Evolutionary conservation across 2,797 vertebrate species (phyloP).

Genomic region (Microctenopoma steveboyesi): DNA sequence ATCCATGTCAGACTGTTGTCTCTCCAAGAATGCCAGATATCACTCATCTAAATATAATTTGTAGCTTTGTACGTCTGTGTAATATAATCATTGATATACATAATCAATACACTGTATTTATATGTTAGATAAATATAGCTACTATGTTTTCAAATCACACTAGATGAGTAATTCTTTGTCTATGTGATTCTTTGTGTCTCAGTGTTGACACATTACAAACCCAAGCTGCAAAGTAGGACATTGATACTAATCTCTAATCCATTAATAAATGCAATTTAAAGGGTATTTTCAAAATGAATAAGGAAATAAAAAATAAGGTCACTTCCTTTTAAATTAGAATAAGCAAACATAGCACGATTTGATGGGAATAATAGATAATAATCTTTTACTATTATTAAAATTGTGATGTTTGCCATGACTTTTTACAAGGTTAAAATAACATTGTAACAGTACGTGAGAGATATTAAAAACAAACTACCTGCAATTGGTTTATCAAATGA

Average conservation of each 20-base stretch:
- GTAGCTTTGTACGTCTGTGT: too few relatives aligned
- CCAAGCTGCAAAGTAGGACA: slow-evolving; percentile 52
- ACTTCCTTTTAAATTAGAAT: slow-evolving; percentile 32
- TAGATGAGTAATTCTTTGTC: slow-evolving; percentile 35
- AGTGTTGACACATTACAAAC: slow-evolving; percentile 36
- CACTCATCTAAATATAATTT: too few relatives aligned
- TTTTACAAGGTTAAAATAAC: not conserved
- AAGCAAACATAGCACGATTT: slow-evolving; percentile 6
- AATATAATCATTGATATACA: not conserved
- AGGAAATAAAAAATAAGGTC: slow-evolving; percentile 28
- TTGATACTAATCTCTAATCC: slow-evolving; percentile 62
- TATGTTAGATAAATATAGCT: slow-evolving; percentile 41
- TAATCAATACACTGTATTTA: slow-evolving; percentile 15
- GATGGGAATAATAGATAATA: slow-evolving; percentile 22
- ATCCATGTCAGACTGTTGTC: too few relatives aligned
- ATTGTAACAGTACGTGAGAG: slow-evolving; percentile 2
- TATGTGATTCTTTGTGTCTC: not conserved
- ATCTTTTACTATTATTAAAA: not conserved
- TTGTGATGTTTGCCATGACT: not conserved
- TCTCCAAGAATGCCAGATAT: too few relatives aligned
- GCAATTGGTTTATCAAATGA: slow-evolving; percentile 28
- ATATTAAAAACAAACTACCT: slow-evolving; percentile 14
- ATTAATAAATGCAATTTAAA: slow-evolving; percentile 47
- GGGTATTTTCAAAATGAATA: slow-evolving; percentile 21
- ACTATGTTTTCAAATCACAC: slow-evolving; percentile 28